phyloP scores from a whole-genome alignment of 37 sponge, comb jelly and placozoan species.

The Halisarca cf. caerulea region DNA sequence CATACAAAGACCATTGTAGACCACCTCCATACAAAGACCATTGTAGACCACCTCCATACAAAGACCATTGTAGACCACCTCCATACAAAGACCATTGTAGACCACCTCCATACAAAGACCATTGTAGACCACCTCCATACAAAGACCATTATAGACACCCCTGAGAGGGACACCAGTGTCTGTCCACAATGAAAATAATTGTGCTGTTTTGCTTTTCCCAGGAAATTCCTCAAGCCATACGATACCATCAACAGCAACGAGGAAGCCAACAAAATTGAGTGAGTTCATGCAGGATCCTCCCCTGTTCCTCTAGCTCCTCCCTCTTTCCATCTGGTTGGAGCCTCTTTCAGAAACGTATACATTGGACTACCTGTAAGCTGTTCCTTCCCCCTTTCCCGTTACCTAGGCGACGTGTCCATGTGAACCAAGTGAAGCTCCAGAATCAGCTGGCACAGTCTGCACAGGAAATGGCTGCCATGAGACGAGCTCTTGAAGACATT shows the following conservation, averaged over 20 bases:
- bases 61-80: too few species aligned
- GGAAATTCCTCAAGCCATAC: conserved; percentile 15
- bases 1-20: not conserved
- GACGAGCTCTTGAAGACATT: not conserved
- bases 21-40: too few species aligned
- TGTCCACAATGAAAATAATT: not conserved
- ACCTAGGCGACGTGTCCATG: not conserved
- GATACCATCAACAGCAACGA: not conserved
- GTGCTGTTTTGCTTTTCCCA: not conserved
- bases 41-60: too few species aligned
- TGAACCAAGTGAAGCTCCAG: conserved; percentile 8
- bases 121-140: too few species aligned
- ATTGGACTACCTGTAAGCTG: too few species aligned
- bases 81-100: not conserved
- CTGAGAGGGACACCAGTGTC: not conserved
- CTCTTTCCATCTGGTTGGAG: too few species aligned
- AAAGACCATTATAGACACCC: too few species aligned
- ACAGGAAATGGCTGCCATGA: conserved; percentile 6
- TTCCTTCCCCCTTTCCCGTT: not conserved
- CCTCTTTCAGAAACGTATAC: too few species aligned
- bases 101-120: too few species aligned
- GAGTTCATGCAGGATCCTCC: too few species aligned
- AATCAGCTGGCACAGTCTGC: not conserved
- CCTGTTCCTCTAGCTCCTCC: too few species aligned
- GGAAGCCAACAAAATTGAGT: not conserved